Evolutionary conservation across 2,113 vertebrate species (phyloP).

Genomic region (Onychostoma macrolepis): DNA sequence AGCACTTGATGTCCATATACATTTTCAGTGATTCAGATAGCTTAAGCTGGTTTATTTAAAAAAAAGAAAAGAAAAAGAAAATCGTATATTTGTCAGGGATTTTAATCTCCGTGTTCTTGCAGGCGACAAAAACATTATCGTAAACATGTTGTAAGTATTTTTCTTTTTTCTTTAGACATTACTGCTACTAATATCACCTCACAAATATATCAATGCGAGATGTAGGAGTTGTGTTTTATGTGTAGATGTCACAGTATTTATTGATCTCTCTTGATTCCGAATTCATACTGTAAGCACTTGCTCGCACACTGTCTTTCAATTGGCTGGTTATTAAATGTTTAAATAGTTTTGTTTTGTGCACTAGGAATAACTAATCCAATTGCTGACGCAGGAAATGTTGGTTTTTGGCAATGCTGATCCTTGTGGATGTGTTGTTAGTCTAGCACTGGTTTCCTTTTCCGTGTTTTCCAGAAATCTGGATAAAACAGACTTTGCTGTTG

Average conservation of each 20-base stretch:
- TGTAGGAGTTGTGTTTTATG: not conserved
- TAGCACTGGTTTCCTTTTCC: constrained; percentile 9
- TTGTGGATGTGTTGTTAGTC: not conserved
- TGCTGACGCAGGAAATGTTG: constrained; percentile 11
- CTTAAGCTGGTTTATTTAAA: not conserved
- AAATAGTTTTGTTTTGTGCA: not conserved
- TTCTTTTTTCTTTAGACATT: not conserved
- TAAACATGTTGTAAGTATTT: not conserved
- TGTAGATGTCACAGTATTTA: not conserved
- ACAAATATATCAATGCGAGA: not conserved
- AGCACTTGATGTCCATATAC: not conserved
- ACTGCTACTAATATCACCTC: not conserved
- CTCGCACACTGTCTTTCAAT: not conserved
- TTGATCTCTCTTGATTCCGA: not conserved
- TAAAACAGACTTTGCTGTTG: not conserved
- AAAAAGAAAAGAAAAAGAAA: not conserved
- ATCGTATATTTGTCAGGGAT: not conserved
- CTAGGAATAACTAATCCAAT: not conserved
- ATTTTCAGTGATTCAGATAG: not conserved
- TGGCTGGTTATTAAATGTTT: not conserved
- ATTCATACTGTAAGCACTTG: too few relatives aligned
- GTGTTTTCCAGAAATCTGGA: not conserved
- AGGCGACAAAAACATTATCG: not conserved
- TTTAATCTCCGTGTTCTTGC: not conserved
- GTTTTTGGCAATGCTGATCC: not conserved